Conservation (phyloP, 2,888 invertebrate species). For the Heliconius erato region DNA sequence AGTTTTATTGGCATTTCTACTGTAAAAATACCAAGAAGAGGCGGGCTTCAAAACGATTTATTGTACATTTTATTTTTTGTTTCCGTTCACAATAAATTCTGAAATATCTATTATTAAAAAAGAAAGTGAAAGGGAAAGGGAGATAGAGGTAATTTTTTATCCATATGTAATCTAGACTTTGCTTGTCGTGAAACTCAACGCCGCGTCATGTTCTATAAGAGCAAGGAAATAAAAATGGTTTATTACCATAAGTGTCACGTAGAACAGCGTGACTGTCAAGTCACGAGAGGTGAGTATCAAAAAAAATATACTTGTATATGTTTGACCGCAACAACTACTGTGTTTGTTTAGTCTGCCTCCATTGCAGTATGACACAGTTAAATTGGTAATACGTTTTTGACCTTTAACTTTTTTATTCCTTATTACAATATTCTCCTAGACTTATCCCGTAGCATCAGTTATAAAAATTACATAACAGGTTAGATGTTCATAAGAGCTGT, state of each 20-base stretch:
- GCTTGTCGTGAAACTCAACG: too few relatives aligned
- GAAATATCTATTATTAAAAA: constrained; percentile 53
- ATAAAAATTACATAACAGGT: too few relatives aligned
- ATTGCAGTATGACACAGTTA: background rate
- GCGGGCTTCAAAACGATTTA: constrained; percentile 72
- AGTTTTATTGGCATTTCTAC: constrained; percentile 78
- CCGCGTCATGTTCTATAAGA: background rate
- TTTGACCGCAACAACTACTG: background rate
- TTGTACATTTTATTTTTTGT: constrained; percentile 76
- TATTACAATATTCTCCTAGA: background rate
- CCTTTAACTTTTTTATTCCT: background rate
- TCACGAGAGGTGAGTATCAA: background rate
- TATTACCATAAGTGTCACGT: background rate
- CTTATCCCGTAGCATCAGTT: too few relatives aligned
- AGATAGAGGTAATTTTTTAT: constrained; percentile 53
- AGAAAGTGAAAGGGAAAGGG: constrained; percentile 37
- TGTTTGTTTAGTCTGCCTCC: background rate
- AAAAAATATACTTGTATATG: background rate
- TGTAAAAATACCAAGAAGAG: constrained; percentile 74
- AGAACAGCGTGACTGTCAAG: too few relatives aligned
- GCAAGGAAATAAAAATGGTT: background rate
- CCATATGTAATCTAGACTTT: background rate
- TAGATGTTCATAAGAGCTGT: too few relatives aligned
- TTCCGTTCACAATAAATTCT: constrained; percentile 73
- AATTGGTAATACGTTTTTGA: background rate